Percentiles rank a stretch among this genome's conserved stretches.
These are phyloP conservation scores for Ormia ochracea DNA, from an alignment of 2,888 invertebrate species.

Conservation along the genomic window DNA sequence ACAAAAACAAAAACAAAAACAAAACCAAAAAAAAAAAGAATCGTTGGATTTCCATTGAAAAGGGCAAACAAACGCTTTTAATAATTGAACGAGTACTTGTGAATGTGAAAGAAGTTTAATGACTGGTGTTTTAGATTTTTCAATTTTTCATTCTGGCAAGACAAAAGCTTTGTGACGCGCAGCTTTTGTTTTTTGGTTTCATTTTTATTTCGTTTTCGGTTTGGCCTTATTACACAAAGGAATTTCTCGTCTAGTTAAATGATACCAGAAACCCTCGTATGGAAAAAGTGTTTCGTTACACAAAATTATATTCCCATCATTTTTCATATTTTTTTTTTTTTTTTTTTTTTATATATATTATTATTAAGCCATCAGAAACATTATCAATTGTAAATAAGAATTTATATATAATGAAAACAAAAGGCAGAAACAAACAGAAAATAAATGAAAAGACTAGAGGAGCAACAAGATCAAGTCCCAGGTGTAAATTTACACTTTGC, in stretches of 20 bases:
- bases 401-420: constrained; percentile 3
- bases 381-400: constrained; percentile 36
- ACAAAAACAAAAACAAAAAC: no score
- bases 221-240: constrained; percentile 17
- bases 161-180: not conserved
- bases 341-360: no score
- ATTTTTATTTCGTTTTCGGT: not conserved
- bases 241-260: constrained; percentile 9
- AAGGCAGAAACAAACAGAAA: not conserved
- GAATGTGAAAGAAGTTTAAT: constrained; percentile 25
- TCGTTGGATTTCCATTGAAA: constrained; percentile 38
- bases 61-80: constrained; percentile 41
- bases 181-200: not conserved
- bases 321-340: not conserved
- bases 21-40: not conserved
- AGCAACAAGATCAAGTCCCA: constrained; percentile 33
- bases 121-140: constrained; percentile 27
- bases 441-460: not conserved
- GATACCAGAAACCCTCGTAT: not conserved
- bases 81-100: not conserved
- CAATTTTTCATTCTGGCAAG: not conserved
- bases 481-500: constrained; percentile 62
- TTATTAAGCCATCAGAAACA: constrained; percentile 31
- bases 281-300: constrained; percentile 47
- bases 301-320: constrained; percentile 50